Base-by-base conservation (phyloP, 2,797 vertebrate genomes). In the Parambassis ranga region DNA sequence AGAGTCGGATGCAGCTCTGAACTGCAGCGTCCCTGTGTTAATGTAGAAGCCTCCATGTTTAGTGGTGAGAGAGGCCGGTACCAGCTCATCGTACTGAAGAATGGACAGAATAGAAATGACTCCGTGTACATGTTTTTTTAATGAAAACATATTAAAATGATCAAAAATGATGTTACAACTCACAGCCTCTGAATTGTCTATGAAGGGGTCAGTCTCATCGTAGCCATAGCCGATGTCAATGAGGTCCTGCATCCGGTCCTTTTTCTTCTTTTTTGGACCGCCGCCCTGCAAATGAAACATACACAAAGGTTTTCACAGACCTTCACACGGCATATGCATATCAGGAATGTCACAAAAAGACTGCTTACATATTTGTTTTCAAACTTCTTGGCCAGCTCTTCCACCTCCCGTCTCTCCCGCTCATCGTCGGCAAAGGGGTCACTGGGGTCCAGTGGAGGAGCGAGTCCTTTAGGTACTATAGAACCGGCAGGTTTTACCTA, bases 21-120 rank as follows among this genome's bases (percentile, higher is more conserved):
- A 99, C 87, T 99, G 97, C 78, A 99, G 87, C 0, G 96, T 99
- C 26, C 97, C 97, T 2, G 95, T 98, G 88, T 99, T 99, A 88
- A 99, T 98, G 83, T 99, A 99, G 91, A 99, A 99, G 14, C 97
- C 97, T 76, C 97, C 97, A 0, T 96, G 95, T 83, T 98, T 98
- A 24, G 97, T 99, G 83, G 93, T 98, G 72, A 98, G 90, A 23
- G 97, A 98, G 27, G 97, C 97, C 15, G 97, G 97, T 26, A 99
- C 97, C 81, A 99, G 94, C 90, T 99, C 97, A 39, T 99, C 97
- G 35, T 98, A 98, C 97, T 99, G 83, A 26, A 48, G 59, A n/a
- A n/a, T 13, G 16, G 4, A 18, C 10, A 42, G 14, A 60, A 15
- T n/a, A n/a, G n/a, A n/a, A n/a, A n/a, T n/a, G n/a, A n/a, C n/a